A percentile compares a stretch with the other conserved stretches of the same genome.
Conservation (phyloP, 2,888 invertebrate genomes). For the Aspidapion aeneum region DNA sequence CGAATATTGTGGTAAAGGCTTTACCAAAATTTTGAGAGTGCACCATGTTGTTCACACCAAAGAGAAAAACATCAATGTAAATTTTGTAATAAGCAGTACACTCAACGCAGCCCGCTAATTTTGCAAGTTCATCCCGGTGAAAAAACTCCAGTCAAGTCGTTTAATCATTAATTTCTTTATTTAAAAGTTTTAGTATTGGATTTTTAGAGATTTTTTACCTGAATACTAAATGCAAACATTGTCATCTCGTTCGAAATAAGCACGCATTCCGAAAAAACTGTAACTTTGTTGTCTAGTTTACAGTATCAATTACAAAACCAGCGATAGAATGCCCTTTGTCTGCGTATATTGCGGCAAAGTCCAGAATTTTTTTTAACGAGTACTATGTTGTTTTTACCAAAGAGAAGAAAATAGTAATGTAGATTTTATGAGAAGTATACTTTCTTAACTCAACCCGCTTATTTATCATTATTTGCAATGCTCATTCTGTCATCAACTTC, state of each 20-base stretch:
- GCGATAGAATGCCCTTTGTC: constrained; percentile 24
- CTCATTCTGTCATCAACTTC: no score
- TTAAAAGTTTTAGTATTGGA: no score
- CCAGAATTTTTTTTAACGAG: constrained; percentile 41
- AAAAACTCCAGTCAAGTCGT: no score
- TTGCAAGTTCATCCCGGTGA: constrained; percentile 31
- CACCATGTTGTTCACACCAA: constrained; percentile 24
- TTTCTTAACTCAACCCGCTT: constrained; percentile 21
- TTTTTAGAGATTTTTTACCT: no score
- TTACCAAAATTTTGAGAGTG: constrained; percentile 41
- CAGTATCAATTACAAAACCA: constrained; percentile 17
- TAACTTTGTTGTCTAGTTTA: constrained; percentile 11
- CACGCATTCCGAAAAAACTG: constrained; percentile 26
- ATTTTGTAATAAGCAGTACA: constrained; percentile 21
- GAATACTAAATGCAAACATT: no score
- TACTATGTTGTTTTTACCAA: constrained; percentile 23
- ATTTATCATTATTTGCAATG: no score
- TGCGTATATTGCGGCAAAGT: constrained; percentile 44
- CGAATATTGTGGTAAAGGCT: constrained; percentile 44
- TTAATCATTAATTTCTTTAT: no score
- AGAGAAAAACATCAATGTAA: constrained; percentile 22
- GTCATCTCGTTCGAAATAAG: no score
- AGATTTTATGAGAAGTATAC: constrained; percentile 20
- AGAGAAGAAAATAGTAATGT: constrained; percentile 23
- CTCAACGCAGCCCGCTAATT: constrained; percentile 21